Evolutionary conservation across 2,888 invertebrate species (phyloP), one percentile per base, ranked within the genome.

Genomic region (Heliconius erato): DNA sequence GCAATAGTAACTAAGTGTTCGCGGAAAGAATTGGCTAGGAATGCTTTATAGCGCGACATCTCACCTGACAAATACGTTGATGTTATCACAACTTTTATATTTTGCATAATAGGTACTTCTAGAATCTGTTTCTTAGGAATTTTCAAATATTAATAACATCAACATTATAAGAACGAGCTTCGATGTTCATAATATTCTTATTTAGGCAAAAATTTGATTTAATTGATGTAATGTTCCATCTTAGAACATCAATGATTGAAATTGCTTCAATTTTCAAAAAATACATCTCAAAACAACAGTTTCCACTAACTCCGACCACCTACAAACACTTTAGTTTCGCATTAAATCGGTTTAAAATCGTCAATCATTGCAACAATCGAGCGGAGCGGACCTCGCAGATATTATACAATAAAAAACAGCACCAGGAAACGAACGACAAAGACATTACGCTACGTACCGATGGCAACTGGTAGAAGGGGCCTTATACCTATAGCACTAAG

Each of bases 401-500:
- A 84, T 82, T 81, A 80, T 80, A 84, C 81, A 82, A 81, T 83
- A 86, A 86, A 85, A 86, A 87, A 88, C 85, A 85, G 84, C 84
- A 85, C 85, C 84, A 90, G 91, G 91, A 91, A 91, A 91, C 88
- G 88, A 87, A 88, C 88, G 86, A 89, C 90, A 90, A 89, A 86
- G 87, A 85, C 89, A 90, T 92, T 92, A 91, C 89, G 79, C 78
- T 80, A 54, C 35, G 44, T 23, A 54, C 54, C 67, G 76, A 80
- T 67, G 44, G 63, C 28, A 26, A 76, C 14, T 16, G 40, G 44
- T 28, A 84, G 81, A 81, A 80, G 68, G n/a, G 16, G 71, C 71
- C 68, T 76, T 85, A 82, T 59, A 9, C 23, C 26, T 26, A 9
- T 65, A 12, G 63, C 28, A 67, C 28, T 81, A 84, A 79, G 79